phyloP scores from a whole-genome alignment of 2,113 vertebrate species.

The Pagrus major region DNA sequence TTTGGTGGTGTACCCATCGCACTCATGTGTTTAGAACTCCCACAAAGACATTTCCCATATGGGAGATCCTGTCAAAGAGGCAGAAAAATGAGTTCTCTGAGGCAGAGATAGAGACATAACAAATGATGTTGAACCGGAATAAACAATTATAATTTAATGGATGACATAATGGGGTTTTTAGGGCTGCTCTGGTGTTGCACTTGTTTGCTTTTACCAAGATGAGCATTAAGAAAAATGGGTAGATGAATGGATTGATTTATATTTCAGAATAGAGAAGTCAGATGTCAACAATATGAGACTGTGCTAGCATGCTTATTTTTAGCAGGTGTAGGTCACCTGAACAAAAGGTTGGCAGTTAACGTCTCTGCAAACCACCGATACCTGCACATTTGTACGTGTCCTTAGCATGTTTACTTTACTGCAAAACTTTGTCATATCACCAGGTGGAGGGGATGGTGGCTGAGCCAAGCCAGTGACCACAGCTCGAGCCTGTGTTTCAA shows the following conservation, averaged over 20 bases:
- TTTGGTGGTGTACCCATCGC: conserved; percentile 20
- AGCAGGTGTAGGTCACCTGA: not conserved
- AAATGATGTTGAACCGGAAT: conserved; percentile 48
- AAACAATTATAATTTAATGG: conserved; percentile 57
- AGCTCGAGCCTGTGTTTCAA: too few species aligned
- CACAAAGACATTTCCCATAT: conserved; percentile 45
- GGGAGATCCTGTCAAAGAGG: conserved; percentile 58
- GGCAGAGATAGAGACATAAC: conserved; percentile 42
- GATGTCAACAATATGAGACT: not conserved
- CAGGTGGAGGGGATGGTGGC: too few species aligned
- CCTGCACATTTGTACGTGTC: too few species aligned
- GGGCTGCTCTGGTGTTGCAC: conserved; percentile 21
- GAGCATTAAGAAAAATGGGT: not conserved
- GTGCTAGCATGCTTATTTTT: not conserved
- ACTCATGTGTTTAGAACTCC: conserved; percentile 21
- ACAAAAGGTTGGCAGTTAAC: too few species aligned
- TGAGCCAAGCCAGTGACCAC: too few species aligned
- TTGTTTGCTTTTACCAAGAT: not conserved
- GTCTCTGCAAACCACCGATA: too few species aligned
- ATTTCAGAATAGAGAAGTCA: not conserved
- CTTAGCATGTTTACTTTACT: too few species aligned
- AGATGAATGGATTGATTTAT: not conserved
- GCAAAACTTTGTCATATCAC: too few species aligned
- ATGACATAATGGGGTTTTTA: conserved; percentile 49
- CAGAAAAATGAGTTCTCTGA: conserved; percentile 48